Evolutionary conservation across 2,113 vertebrate genomes (phyloP).

Genomic region (Conger conger): DNA sequence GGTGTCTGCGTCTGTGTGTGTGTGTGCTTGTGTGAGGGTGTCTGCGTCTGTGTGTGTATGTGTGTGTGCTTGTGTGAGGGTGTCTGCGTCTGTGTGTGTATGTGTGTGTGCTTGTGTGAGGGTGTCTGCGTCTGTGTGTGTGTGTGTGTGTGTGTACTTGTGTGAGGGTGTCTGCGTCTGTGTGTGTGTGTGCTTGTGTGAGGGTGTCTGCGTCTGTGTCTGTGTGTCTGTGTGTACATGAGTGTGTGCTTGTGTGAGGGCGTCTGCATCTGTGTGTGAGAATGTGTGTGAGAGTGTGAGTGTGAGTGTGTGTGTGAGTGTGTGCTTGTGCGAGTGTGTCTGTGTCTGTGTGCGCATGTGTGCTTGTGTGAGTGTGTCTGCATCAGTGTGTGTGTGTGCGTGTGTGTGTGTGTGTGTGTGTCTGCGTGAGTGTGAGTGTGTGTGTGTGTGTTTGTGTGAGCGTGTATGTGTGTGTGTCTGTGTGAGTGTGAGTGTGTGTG

Average conservation of each 20-base stretch:
- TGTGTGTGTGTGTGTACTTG: neutral
- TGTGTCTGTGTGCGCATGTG: too few species aligned
- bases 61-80: neutral
- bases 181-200: neutral
- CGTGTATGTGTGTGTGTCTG: too few species aligned
- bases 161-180: neutral
- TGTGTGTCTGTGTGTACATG: neutral
- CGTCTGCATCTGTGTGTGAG: too few species aligned
- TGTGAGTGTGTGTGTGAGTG: neutral
- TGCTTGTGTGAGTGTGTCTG: too few species aligned
- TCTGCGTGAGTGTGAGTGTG: too few species aligned
- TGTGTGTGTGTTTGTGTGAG: too few species aligned
- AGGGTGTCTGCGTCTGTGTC: too few species aligned
- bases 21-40: neutral
- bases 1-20: neutral
- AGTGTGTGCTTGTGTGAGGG: neutral
- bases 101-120: too few species aligned
- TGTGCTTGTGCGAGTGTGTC: neutral
- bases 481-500: too few species aligned
- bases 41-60: neutral
- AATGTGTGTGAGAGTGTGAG: neutral
- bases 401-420: too few species aligned
- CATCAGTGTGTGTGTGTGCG: too few species aligned
- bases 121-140: neutral
- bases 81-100: neutral